Evolutionary conservation across 2,888 invertebrate species (phyloP), one percentile per base, ranked within the genome.

Genomic region (Amblyteles armatorius): DNA sequence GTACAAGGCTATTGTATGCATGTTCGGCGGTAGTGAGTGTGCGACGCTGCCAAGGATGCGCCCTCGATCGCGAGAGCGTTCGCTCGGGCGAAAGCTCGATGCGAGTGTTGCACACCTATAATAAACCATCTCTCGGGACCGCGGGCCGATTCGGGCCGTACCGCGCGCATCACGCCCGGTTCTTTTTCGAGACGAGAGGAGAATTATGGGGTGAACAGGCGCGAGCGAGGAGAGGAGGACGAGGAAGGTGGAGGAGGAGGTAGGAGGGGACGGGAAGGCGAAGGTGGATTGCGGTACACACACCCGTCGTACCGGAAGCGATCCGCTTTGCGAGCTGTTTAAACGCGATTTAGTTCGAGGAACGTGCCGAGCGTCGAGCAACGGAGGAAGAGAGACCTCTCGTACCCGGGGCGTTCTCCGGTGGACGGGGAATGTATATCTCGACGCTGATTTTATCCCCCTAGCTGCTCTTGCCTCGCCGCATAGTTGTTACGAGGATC

Each of bases 331-430:
- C 68, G 69, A 65, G 83, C 79, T 85, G 68, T 81, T 85, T 85
- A 83, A 83, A 83, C 80, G 83, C 83, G 80, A 73, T 83, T 85
- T 85, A 83, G 85, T 85, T 83, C 85, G 77, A 81, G 72, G 84
- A 84, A 84, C 81, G 81, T 81, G 78, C 69, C 69, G 69, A 77
- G 29, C 55, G 26, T 26, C 22, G 69, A 65, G 69, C 5, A 40
- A 69, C 11, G 52, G 76, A 73, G 68, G 33, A 52, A 72, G 76
- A 72, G 16, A 44, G 33, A 74, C 40, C 13, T 33, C 22, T 57
- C 57, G 67, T 68, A 73, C 81, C 67, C 40, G 19, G 48, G 84
- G 84, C 81, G 68, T 78, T 72, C 69, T 57, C 48, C 36, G 44
- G 68, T 68, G 78, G 77, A 84, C 81, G 73, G 52, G 84, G 63